Evolutionary conservation across 1,140 invertebrate species (phyloP).

Genomic region (Drosophila tropicalis): DNA sequence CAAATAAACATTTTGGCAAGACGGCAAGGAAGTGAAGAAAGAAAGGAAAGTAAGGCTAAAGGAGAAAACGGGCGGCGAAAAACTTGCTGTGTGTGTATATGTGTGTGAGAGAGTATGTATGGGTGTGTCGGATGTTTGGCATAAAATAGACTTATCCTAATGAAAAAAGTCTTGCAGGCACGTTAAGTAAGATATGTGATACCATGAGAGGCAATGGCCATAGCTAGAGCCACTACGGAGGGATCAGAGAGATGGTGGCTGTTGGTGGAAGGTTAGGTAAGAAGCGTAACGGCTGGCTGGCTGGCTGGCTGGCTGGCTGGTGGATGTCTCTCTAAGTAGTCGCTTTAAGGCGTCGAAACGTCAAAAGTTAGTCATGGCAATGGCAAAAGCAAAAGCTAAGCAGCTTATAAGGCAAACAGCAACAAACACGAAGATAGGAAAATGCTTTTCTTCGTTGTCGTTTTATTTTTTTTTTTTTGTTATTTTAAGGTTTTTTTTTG

Average conservation of each 20-base stretch:
- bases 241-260: no score
- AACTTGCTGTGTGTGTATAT: slow-evolving; percentile 29
- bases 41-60: slow-evolving; percentile 32
- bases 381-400: slow-evolving; percentile 67
- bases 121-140: slow-evolving; percentile 60
- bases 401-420: slow-evolving; percentile 56
- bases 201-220: slow-evolving; percentile 37
- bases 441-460: slow-evolving; percentile 2
- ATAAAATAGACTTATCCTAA: slow-evolving; percentile 82
- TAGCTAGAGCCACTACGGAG: neutral
- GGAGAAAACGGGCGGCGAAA: slow-evolving; percentile 19
- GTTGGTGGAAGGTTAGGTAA: neutral
- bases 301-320: neutral
- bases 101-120: slow-evolving; percentile 15
- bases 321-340: slow-evolving; percentile 25
- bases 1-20: slow-evolving; percentile 80
- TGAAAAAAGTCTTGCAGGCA: slow-evolving; percentile 80
- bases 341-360: slow-evolving; percentile 74
- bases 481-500: slow-evolving; percentile 20
- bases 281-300: neutral
- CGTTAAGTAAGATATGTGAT: slow-evolving; percentile 81
- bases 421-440: slow-evolving; percentile 36
- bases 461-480: slow-evolving; percentile 28
- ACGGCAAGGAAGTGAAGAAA: neutral
- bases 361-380: slow-evolving; percentile 76